Evolutionary conservation across 2,113 vertebrate species (phyloP), one percentile per base, ranked within the genome.

Genomic region (Hepsetus odoe): DNA sequence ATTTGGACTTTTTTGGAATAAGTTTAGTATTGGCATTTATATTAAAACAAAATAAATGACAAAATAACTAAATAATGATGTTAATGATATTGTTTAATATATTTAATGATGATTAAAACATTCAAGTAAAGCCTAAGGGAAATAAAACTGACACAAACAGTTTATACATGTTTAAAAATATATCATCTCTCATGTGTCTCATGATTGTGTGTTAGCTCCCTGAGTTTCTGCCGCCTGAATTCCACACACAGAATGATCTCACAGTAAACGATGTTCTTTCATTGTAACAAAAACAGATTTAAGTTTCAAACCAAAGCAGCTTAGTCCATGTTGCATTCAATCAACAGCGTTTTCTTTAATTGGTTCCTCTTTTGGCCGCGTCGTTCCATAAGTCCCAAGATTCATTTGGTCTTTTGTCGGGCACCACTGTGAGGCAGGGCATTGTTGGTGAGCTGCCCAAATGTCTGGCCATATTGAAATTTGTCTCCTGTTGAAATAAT

Each of bases 391-490:
- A 6, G 22, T 59, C 77, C 46, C 33, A 28, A 22, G 24, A 56
- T 72, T 76, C 35, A 76, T 68, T 35, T 28, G 28, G 67, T 77
- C 72, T 85, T 82, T 82, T 49, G 9, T n/a, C 4, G 81, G 42
- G 75, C 62, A 12, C 69, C 83, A 59, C 80, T 87, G 38, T 86
- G 85, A 24, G 92, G 89, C 64, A 92, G 71, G 22, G 90, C 86
- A 13, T 91, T 86, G 13, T 86, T 76, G 77, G 91, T 93, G 22
- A 95, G 90, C 30, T 92, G 83, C 38, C 92, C 90, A 22, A 90
- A 94, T n/a, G 89, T 93, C 28, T 81, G 83, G n/a, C 90, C 92
- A 30, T 91, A 93, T 82, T 87, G 90, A 85, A 92, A 94, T 80
- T 87, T 92, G 81, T 88, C 94, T 65, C 91, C 93, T 92, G 59